Conservation (phyloP, 1,140 invertebrate genomes). For the Sitodiplosis mosellana region DNA sequence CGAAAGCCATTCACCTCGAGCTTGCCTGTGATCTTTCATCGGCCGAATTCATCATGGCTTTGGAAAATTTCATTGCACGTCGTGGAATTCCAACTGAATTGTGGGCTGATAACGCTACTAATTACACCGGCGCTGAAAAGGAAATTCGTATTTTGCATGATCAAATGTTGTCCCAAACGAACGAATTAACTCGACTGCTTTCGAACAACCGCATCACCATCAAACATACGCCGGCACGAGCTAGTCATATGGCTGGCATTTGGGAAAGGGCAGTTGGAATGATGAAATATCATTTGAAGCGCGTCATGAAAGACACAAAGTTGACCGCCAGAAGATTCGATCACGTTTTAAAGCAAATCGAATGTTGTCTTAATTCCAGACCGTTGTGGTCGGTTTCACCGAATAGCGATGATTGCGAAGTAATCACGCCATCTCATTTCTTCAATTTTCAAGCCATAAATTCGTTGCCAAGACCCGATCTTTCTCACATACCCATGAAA, state of each 20-base stretch:
- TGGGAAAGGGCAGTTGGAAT: conserved; percentile 14
- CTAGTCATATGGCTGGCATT: conserved; percentile 15
- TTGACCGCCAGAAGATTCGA: conserved; percentile 12
- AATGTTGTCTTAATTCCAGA: conserved; percentile 14
- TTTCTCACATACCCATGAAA: neutral
- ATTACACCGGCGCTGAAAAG: conserved; percentile 17
- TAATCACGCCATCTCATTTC: conserved; percentile 22
- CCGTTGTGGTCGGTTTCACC: conserved; percentile 12
- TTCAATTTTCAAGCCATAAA: conserved; percentile 14
- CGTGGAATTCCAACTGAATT: conserved; percentile 11
- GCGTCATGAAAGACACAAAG: conserved; percentile 7
- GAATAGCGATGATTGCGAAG: conserved; percentile 10
- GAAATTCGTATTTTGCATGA: too few species aligned
- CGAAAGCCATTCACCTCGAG: conserved; percentile 14
- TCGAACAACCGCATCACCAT: conserved; percentile 5
- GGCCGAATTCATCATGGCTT: conserved; percentile 12
- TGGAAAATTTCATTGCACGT: conserved; percentile 11
- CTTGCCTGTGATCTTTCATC: conserved; percentile 8
- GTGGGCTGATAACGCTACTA: conserved; percentile 21
- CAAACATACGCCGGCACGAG: conserved; percentile 8
- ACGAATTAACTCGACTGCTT: too few species aligned
- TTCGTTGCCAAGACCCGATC: conserved; percentile 2
- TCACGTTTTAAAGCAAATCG: conserved; percentile 12
- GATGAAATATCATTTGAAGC: conserved; percentile 12
- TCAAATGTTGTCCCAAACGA: too few species aligned